Evolutionary conservation across 2,113 vertebrate genomes (phyloP).

Genomic region (Caloenas nicobarica): DNA sequence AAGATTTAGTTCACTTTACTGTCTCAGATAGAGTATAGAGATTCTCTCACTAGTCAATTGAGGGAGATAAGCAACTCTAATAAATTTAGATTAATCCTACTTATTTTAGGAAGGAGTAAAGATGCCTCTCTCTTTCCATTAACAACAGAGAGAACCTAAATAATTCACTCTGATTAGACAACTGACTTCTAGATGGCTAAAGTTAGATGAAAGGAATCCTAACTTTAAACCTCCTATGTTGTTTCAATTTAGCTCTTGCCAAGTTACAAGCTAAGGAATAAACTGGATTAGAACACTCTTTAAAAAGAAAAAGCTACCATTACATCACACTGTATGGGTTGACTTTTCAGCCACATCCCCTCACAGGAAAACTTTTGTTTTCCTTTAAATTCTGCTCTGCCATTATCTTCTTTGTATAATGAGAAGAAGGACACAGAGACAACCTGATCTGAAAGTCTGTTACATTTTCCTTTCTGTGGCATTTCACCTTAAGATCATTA

Average conservation of each 20-base stretch:
- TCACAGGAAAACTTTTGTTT: background rate
- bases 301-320: background rate
- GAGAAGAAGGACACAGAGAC: background rate
- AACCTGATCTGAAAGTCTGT: background rate
- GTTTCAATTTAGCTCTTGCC: background rate
- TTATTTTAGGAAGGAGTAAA: background rate
- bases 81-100: background rate
- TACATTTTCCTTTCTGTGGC: background rate
- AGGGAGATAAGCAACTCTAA: background rate
- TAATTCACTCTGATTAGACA: conserved; percentile 17
- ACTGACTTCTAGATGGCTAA: background rate
- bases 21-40: background rate
- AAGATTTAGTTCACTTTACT: background rate
- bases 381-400: background rate
- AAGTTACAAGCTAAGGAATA: background rate
- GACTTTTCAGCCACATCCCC: background rate
- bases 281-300: background rate
- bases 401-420: background rate
- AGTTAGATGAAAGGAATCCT: background rate
- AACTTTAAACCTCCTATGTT: background rate
- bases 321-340: background rate
- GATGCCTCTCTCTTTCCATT: background rate
- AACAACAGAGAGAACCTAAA: background rate
- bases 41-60: background rate
- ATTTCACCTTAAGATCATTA: background rate